Evolutionary conservation across 2,797 vertebrate genomes (phyloP).

Genomic region (Microtus obscurus): DNA sequence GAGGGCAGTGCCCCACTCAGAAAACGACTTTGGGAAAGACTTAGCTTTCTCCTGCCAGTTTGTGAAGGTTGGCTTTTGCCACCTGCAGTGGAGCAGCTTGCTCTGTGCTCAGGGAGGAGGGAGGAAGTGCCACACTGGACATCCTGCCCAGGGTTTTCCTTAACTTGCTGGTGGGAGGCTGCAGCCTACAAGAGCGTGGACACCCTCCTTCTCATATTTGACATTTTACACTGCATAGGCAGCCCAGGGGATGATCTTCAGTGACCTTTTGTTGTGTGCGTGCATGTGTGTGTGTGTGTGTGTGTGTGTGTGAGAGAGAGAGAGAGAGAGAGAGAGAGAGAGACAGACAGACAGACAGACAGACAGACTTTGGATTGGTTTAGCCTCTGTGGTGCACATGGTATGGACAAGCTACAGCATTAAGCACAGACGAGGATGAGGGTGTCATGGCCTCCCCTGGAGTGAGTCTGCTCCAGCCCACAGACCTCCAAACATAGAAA

Average conservation of each 20-base stretch:
- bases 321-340: rapidly evolving
- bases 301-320: not conserved
- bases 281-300: not conserved
- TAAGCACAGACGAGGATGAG: not conserved
- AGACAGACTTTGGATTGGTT: not conserved
- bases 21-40: not conserved
- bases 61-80: not conserved
- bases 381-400: too few species aligned
- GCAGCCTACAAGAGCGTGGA: not conserved
- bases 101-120: not conserved
- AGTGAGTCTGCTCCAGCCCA: not conserved
- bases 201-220: not conserved
- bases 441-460: rapidly evolving
- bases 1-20: not conserved
- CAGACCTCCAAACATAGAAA: not conserved
- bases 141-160: not conserved
- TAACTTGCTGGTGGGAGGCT: not conserved
- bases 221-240: rapidly evolving
- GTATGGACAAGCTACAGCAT: rapidly evolving
- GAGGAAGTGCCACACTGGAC: not conserved
- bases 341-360: not conserved
- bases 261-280: not conserved
- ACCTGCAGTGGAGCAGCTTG: not conserved
- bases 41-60: not conserved
- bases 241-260: not conserved